Evolutionary conservation across 2,888 invertebrate genomes (phyloP).

Genomic region (Thereva nobilitata): DNA sequence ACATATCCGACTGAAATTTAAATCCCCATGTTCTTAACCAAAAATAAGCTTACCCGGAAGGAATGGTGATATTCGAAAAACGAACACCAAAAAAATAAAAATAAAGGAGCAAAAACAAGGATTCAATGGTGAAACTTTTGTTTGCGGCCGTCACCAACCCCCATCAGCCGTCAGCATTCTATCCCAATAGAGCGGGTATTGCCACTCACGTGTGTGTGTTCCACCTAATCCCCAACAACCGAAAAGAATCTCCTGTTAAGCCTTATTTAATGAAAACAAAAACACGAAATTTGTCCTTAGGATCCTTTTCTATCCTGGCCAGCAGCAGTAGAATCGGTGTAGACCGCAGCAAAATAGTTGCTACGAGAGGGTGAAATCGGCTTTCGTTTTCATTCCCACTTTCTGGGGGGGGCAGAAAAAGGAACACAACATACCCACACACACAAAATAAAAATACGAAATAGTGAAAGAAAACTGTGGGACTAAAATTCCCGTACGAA

Average conservation of each 20-base stretch:
- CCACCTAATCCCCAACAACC: slow-evolving; percentile 33
- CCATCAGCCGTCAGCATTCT: slow-evolving; percentile 6
- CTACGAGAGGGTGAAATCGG: slow-evolving; percentile 22
- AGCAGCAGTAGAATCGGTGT: background rate
- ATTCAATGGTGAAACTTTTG: slow-evolving; percentile 23
- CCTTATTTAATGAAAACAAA: slow-evolving; percentile 37
- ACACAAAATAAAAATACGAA: too few species aligned
- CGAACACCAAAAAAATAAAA: too few species aligned
- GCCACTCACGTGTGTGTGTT: slow-evolving; percentile 11
- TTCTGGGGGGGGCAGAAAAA: slow-evolving; percentile 1
- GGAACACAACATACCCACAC: slow-evolving; percentile 2
- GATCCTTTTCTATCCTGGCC: background rate
- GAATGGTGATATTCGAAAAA: too few species aligned
- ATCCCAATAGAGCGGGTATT: background rate
- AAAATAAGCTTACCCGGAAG: too few species aligned
- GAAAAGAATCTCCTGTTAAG: slow-evolving; percentile 27
- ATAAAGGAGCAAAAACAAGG: background rate
- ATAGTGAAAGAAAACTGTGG: slow-evolving; percentile 11
- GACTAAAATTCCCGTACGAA: slow-evolving; percentile 9
- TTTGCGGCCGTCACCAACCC: background rate
- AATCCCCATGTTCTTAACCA: too few species aligned
- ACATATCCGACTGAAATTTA: too few species aligned
- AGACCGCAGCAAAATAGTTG: background rate
- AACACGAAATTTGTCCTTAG: slow-evolving; percentile 26
- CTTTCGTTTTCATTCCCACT: slow-evolving; percentile 30